These are phyloP conservation scores for Brachionus angularis DNA, from an alignment of 1,140 invertebrate genomes.

Conservation along the genomic window DNA sequence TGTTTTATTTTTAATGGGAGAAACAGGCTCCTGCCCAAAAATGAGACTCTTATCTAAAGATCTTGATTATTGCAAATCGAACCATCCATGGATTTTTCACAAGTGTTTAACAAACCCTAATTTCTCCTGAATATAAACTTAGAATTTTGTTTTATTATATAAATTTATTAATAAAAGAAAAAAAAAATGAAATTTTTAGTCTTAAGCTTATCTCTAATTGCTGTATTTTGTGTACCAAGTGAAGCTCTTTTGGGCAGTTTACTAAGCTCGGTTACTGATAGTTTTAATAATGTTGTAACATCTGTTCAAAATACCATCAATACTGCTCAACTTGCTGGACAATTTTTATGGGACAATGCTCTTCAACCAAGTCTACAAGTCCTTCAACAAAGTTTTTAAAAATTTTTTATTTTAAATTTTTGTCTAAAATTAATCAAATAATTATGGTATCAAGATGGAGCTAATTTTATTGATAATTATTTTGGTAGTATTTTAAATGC, in stretches of 20 bases:
- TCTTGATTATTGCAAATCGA: too few species aligned
- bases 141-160: too few species aligned
- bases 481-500: slow-evolving; percentile 36
- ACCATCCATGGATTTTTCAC: too few species aligned
- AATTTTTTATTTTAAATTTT: background rate
- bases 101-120: too few species aligned
- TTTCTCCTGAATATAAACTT: too few species aligned
- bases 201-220: background rate
- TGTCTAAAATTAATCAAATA: background rate
- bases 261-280: background rate
- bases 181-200: slow-evolving; percentile 26
- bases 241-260: slow-evolving; percentile 3
- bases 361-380: slow-evolving; percentile 34
- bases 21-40: too few species aligned
- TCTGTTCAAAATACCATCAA: slow-evolving; percentile 26
- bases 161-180: too few species aligned
- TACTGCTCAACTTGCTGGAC: slow-evolving; percentile 16
- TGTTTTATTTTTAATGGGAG: too few species aligned
- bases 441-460: background rate
- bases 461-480: slow-evolving; percentile 36
- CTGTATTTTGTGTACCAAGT: background rate
- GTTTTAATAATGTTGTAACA: background rate
- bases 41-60: too few species aligned
- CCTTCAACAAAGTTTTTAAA: slow-evolving; percentile 25
- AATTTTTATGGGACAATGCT: slow-evolving; percentile 44